phyloP scores from a whole-genome alignment of 2,113 vertebrate genomes.

The Cathartes aura region DNA sequence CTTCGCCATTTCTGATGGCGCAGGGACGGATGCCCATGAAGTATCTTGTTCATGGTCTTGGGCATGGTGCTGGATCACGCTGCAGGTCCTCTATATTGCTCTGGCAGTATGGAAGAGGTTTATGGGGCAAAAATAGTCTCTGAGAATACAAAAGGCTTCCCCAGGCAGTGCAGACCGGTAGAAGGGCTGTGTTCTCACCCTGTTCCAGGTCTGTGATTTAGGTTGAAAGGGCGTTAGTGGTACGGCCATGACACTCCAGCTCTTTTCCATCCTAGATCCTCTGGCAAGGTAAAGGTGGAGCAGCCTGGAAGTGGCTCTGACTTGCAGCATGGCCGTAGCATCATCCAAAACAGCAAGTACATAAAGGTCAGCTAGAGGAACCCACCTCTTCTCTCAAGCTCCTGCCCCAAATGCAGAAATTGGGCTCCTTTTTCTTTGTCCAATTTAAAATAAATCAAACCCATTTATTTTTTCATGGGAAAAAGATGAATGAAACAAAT shows the following conservation, averaged over 20 bases:
- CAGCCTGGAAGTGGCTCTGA: background rate
- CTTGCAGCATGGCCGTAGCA: rapidly evolving
- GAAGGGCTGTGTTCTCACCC: background rate
- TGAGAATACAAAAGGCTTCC: background rate
- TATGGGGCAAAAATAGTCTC: background rate
- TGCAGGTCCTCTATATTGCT: background rate
- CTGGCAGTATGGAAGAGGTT: background rate
- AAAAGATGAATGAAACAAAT: background rate
- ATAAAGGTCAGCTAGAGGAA: background rate
- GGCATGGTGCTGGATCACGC: background rate
- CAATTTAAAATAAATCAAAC: background rate
- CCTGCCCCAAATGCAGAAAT: background rate
- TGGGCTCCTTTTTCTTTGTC: background rate
- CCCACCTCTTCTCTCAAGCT: background rate
- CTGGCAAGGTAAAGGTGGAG: background rate
- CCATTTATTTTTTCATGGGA: background rate
- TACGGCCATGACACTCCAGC: background rate
- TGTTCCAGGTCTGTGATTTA: background rate
- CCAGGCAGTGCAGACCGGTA: background rate
- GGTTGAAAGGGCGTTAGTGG: background rate
- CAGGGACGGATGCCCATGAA: background rate
- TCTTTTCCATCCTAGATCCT: background rate
- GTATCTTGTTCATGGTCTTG: background rate
- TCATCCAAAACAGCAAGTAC: background rate
- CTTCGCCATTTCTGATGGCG: background rate